Base-by-base conservation (phyloP, 2,797 vertebrate genomes). In the Margarornis squamiger region DNA sequence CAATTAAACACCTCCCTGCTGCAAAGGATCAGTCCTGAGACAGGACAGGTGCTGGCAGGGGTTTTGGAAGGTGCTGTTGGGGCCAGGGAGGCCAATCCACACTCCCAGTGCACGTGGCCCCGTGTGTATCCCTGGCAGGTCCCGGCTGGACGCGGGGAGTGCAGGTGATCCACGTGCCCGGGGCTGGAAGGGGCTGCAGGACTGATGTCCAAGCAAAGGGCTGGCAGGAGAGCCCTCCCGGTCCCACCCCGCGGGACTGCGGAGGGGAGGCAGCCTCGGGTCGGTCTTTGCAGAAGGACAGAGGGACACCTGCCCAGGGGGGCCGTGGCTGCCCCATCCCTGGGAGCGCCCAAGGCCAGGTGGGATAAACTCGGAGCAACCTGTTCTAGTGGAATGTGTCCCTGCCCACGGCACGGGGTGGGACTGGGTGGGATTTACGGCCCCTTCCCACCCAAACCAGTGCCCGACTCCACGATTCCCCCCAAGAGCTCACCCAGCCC, bases 211-310 rank as follows among this genome's bases (percentile, higher is more conserved):
- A 10, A 30, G 51, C 16, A 51, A 51, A 29, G 49, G 49, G 48
- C 24, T 49, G 49, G 24, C 26, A 9, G 49, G 49, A 51, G 15
- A 29, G 49, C 14, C 9, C 49, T 51, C 49, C 58, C 0, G 76
- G 5, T 12, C 29, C 26, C 38, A 36, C 1, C 30, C 34, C 12
- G 0, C 0, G 15, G 34, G 23, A 15, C 4, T 1, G 0, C 2
- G 59, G 30, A 6, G 15, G 15, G 5, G 3, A 23, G 3, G 15
- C 14, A 9, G 20, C 49, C 39, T 2, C 5, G 17, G 1, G 4
- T 1, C 27, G 59, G 9, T 0, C 32, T 55, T 11, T 0, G 12
- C 7, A 5, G 48, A 9, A 2, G 10, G 3, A 6, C 58, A 10
- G 36, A 9, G 2, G 9, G 3, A 5, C 58, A 10, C 12, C 43